phyloP scores from a whole-genome alignment of 2,113 vertebrate genomes.

The Lophius piscatorius region DNA sequence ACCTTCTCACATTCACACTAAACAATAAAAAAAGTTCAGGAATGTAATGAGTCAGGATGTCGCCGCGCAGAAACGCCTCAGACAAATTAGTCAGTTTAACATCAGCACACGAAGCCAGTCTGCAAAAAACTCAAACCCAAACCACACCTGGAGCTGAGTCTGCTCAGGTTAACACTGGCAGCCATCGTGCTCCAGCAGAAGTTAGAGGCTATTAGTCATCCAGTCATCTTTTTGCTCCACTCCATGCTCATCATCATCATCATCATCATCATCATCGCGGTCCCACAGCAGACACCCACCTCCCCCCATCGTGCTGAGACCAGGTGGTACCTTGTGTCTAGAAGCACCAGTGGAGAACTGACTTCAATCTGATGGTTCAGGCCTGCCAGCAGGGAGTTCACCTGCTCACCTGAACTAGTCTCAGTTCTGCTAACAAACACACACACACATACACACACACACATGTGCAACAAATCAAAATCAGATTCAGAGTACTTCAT shows the following conservation, averaged over 20 bases:
- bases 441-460: slow-evolving; percentile 18
- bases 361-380: slow-evolving; percentile 70
- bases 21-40: not conserved
- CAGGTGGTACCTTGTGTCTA: slow-evolving; percentile 71
- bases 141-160: slow-evolving; percentile 21
- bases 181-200: not conserved
- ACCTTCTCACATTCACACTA: no score
- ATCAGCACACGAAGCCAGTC: not conserved
- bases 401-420: slow-evolving; percentile 63
- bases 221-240: slow-evolving; percentile 11
- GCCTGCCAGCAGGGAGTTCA: slow-evolving; percentile 77
- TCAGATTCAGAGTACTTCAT: no score
- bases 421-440: slow-evolving; percentile 55
- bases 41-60: not conserved
- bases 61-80: slow-evolving; percentile 13
- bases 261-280: slow-evolving; percentile 19
- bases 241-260: slow-evolving; percentile 40
- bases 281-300: slow-evolving; percentile 7
- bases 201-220: slow-evolving; percentile 10
- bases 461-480: slow-evolving; percentile 32
- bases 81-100: slow-evolving; percentile 31
- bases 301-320: slow-evolving; percentile 38
- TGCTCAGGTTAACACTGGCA: not conserved
- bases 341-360: slow-evolving; percentile 52
- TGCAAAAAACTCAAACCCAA: slow-evolving; percentile 28